Evolutionary conservation across 1,140 invertebrate genomes (phyloP), one percentile per base, ranked within the genome.

Genomic region (Sitobion miscanthi): DNA sequence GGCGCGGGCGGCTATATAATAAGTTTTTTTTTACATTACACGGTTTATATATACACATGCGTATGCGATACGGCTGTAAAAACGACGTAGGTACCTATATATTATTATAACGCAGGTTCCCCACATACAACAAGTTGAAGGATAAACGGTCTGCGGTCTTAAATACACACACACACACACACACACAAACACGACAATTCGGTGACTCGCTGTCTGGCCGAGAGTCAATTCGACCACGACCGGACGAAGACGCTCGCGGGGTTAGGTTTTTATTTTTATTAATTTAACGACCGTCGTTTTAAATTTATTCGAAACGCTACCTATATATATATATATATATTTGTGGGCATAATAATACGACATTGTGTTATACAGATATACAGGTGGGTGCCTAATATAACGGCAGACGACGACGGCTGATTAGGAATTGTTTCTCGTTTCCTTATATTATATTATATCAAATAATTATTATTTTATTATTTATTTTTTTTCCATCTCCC

Each of bases 341-440:
- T 62, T 6, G 57, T 21, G 20, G 38, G 35, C 25, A 35, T 35
- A 21, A 38, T 38, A 38, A 23, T 83, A 82, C 9, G 47, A 42
- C 21, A 82, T 35, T 20, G 38, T 82, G 35, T 35, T 35, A 83
- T 38, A 38, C 17, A 82, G 77, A 38, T 83, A 83, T 21, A 9
- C 9, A 52, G 49, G 49, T 52, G 17, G 11, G 21, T n/a, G n/a
- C 30, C 30, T n/a, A 77, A 17, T 77, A 77, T 77, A 77, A 77
- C n/a, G 62, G 14, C 62, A n/a, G 30, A n/a, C 30, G 11, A 69
- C 42, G 83, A 86, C 38, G 14, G 25, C 85, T 86, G 85, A 86
- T 86, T 47, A 17, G 25, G 42, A 45, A 86, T 86, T 86, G 38
- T 86, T 86, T 86, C 85, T 86, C 85, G 25, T 86, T 86, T 86